A percentile compares a stretch with the other conserved stretches of the same genome.
Conservation (phyloP, 2,113 vertebrate species). For the Gallinago undulata region DNA sequence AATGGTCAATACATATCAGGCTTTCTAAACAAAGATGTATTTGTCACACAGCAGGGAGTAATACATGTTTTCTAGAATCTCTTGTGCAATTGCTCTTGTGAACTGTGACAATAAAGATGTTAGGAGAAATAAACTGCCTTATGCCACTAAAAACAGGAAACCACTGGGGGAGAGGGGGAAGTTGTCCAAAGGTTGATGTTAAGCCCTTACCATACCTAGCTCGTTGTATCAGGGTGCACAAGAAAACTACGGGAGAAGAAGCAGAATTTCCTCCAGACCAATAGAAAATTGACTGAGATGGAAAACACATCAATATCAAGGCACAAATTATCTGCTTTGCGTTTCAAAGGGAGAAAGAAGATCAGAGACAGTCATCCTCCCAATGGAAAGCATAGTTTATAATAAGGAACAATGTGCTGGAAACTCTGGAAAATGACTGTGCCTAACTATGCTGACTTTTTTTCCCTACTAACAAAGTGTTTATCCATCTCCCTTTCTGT, state of each 20-base stretch:
- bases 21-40: neutral
- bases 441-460: rapidly evolving
- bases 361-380: neutral
- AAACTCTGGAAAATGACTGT: neutral
- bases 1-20: neutral
- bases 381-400: neutral
- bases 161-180: neutral
- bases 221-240: rapidly evolving
- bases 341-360: neutral
- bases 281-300: neutral
- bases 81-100: neutral
- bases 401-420: neutral
- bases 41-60: neutral
- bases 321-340: neutral
- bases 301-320: rapidly evolving
- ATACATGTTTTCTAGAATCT: neutral
- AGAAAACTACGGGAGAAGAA: neutral
- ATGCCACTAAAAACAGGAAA: neutral
- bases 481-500: neutral
- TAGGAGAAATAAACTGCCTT: neutral
- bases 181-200: neutral
- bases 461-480: neutral
- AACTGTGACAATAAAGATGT: neutral
- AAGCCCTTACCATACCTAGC: neutral
- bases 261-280: neutral